A percentile compares a stretch with the other conserved stretches of the same genome.
phyloP scores from a whole-genome alignment of 2,888 invertebrate genomes.

The Parapristionchus giblindavisi region DNA sequence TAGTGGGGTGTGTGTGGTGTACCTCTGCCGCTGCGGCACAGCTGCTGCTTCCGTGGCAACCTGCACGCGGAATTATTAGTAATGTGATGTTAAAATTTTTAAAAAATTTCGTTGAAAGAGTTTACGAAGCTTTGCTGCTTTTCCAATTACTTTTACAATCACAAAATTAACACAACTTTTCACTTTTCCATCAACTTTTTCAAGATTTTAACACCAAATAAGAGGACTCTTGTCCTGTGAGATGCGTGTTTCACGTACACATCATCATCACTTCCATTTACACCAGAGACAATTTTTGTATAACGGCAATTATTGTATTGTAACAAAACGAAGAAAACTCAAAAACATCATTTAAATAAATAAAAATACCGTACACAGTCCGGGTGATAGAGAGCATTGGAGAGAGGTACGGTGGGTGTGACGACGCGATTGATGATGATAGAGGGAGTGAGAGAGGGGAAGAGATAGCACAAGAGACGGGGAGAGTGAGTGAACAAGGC shows the following conservation, averaged over 20 bases:
- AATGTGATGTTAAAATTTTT: background rate
- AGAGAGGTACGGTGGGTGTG: slow-evolving; percentile 39
- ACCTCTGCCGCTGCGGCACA: slow-evolving; percentile 7
- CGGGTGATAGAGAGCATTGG: slow-evolving; percentile 8
- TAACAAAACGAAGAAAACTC: too few relatives aligned
- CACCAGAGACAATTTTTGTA: too few relatives aligned
- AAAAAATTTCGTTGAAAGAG: background rate
- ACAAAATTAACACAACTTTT: too few relatives aligned
- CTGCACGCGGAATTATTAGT: background rate
- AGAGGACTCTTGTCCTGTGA: too few relatives aligned
- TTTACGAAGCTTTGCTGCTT: too few relatives aligned
- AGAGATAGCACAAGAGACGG: slow-evolving; percentile 8
- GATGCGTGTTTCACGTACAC: background rate
- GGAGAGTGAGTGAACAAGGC: background rate
- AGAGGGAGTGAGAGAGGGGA: background rate
- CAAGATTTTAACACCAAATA: too few relatives aligned
- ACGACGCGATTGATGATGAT: background rate
- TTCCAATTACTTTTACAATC: too few relatives aligned
- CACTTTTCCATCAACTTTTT: too few relatives aligned
- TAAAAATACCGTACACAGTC: slow-evolving; percentile 1
- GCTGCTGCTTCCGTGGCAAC: background rate
- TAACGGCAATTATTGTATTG: background rate
- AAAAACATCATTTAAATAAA: background rate
- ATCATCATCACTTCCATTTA: background rate
- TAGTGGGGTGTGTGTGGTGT: background rate